These are phyloP conservation scores for Xyrichtys novacula DNA, from an alignment of 2,797 vertebrate genomes.

Conservation along the genomic window DNA sequence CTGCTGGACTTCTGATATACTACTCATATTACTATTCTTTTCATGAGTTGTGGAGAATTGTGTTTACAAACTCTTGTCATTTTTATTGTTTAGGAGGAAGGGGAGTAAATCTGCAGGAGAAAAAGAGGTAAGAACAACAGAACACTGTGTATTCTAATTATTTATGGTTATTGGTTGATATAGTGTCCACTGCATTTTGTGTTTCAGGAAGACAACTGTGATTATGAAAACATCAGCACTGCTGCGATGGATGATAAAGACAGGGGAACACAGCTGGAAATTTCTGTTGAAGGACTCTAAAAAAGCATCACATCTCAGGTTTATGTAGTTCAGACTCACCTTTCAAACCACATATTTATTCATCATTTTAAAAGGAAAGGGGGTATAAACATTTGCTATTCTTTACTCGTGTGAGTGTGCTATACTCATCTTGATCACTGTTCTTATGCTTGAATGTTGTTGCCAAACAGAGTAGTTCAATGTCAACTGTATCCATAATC, in stretches of 20 bases:
- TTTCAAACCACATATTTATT: too few relatives aligned
- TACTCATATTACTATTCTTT: not conserved
- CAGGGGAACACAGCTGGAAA: not conserved
- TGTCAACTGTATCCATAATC: too few relatives aligned
- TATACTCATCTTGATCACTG: too few relatives aligned
- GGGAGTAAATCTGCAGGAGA: too few relatives aligned
- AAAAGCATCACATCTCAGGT: too few relatives aligned
- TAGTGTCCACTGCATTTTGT: not conserved
- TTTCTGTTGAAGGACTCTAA: not conserved
- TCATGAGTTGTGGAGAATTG: not conserved
- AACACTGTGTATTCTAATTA: not conserved
- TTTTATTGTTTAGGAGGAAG: not conserved
- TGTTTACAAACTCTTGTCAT: not conserved
- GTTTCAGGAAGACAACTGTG: slow-evolving; percentile 22
- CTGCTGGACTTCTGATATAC: too few relatives aligned
- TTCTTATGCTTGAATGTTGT: too few relatives aligned
- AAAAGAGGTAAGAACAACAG: not conserved
- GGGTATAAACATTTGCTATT: too few relatives aligned
- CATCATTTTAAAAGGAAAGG: too few relatives aligned
- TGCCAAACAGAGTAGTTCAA: too few relatives aligned
- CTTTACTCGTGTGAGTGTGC: too few relatives aligned
- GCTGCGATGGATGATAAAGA: not conserved
- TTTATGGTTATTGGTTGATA: not conserved
- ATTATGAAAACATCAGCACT: slow-evolving; percentile 20
- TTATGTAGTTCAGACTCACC: too few relatives aligned